Evolutionary conservation across 2,888 invertebrate genomes (phyloP), one percentile per base, ranked within the genome.

Genomic region (Scaptomyza reducta): DNA sequence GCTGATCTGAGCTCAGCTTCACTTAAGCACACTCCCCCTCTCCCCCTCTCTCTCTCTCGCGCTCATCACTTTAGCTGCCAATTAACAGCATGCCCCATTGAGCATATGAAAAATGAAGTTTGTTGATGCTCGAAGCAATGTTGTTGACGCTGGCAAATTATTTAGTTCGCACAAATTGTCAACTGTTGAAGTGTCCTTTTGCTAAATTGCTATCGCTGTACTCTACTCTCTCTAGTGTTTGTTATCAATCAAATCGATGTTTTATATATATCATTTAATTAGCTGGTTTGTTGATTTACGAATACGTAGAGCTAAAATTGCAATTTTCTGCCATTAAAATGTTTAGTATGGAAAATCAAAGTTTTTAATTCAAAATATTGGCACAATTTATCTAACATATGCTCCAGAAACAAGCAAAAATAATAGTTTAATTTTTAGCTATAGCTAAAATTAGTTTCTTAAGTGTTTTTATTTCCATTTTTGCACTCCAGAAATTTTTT

Each of bases 31-130:
- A 10, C 3, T 0, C 33, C 10, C 14, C 54, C 31, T 1, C 11
- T n/a, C 13, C 16, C 16, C 2, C 13, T 33, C 13, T 16, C 7
- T 22, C 22, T 25, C 25, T 42, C 27, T 25, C 25, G 25, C 42
- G 16, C 35, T 31, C 46, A 11, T 40, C 61, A 41, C 63, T 77
- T 63, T 54, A 46, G 71, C 56, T 60, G 54, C 69, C 70, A 74
- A 69, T 74, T 78, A 63, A 58, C 55, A 61, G 50, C 74, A 74
- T 62, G 79, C 75, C 54, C 75, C 61, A 78, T 76, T 74, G 79
- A 62, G 67, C 66, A 55, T 66, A 79, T 77, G 68, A 77, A 77
- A 81, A 77, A 74, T 68, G 57, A 54, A 64, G 63, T 53, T 50
- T 55, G 35, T 38, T 25, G 53, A 27, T 27, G 18, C 14, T n/a